phyloP scores from a whole-genome alignment of 2,113 vertebrate genomes.

The Cephalopterus ornatus region DNA sequence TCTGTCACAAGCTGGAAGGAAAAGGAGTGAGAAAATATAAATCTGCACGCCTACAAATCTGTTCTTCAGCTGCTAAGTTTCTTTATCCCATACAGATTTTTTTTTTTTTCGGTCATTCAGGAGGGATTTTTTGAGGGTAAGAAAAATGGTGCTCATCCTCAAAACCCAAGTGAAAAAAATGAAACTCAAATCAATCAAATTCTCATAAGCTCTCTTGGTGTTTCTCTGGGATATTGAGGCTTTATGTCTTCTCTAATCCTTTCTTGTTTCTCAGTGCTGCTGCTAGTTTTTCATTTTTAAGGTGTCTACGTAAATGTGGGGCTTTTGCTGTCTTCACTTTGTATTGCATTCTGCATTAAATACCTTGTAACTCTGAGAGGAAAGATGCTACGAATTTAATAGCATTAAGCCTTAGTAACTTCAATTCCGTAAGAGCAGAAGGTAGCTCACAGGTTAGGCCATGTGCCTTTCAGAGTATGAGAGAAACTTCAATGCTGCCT shows the following conservation, averaged over 20 bases:
- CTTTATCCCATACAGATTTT: not conserved
- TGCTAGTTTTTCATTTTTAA: not conserved
- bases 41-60: not conserved
- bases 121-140: not conserved
- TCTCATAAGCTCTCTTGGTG: not conserved
- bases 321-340: not conserved
- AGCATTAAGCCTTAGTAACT: not conserved
- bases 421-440: not conserved
- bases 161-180: not conserved
- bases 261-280: not conserved
- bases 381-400: not conserved
- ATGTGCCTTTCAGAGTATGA: not conserved
- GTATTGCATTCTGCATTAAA: not conserved
- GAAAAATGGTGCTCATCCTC: not conserved
- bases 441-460: not conserved
- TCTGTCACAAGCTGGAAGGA: constrained; percentile 81
- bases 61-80: not conserved
- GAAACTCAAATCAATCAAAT: not conserved
- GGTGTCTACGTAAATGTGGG: not conserved
- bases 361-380: not conserved
- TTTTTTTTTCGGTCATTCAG: not conserved
- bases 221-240: not conserved
- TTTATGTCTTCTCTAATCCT: not conserved
- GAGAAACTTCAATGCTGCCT: not conserved
- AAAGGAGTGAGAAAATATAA: not conserved